These are phyloP conservation scores for Verasper variegatus DNA, from an alignment of 2,113 vertebrate species.

Conservation along the genomic window DNA sequence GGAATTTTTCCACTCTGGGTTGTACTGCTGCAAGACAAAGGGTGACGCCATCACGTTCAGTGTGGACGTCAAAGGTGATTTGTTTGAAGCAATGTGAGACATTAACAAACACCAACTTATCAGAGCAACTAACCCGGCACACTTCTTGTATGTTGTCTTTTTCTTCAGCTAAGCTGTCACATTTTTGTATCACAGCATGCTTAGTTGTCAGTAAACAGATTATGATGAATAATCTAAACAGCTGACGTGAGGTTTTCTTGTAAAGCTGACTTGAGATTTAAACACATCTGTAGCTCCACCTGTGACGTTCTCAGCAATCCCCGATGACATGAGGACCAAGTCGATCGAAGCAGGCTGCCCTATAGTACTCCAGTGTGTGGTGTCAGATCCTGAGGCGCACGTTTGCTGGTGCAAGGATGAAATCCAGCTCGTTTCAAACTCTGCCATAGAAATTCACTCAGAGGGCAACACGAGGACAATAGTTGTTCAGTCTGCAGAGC, in stretches of 20 bases:
- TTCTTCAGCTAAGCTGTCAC: slow-evolving; percentile 35
- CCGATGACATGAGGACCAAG: slow-evolving; percentile 78
- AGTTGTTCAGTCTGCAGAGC: slow-evolving; percentile 77
- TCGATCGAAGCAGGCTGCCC: slow-evolving; percentile 75
- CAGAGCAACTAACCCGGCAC: slow-evolving; percentile 61
- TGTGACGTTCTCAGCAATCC: slow-evolving; percentile 81
- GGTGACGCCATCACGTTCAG: slow-evolving; percentile 80
- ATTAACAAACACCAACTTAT: slow-evolving; percentile 53
- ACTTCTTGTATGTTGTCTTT: slow-evolving; percentile 31
- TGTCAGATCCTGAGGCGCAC: slow-evolving; percentile 77
- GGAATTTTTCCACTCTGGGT: slow-evolving; percentile 80
- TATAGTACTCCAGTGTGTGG: slow-evolving; percentile 79
- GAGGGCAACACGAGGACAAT: slow-evolving; percentile 78
- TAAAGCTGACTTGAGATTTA: slow-evolving; percentile 65
- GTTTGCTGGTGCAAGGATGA: slow-evolving; percentile 84
- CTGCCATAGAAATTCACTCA: slow-evolving; percentile 77
- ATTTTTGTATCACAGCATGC: slow-evolving; percentile 44
- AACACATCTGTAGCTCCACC: slow-evolving; percentile 84
- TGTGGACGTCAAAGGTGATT: slow-evolving; percentile 86
- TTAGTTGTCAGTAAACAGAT: slow-evolving; percentile 27
- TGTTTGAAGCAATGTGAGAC: slow-evolving; percentile 49
- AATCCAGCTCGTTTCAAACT: slow-evolving; percentile 66
- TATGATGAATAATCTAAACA: slow-evolving; percentile 34
- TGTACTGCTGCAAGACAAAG: slow-evolving; percentile 84
- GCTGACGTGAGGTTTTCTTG: slow-evolving; percentile 43